phyloP scores from a whole-genome alignment of 2,888 invertebrate species.

The Drosophila neonasuta region DNA sequence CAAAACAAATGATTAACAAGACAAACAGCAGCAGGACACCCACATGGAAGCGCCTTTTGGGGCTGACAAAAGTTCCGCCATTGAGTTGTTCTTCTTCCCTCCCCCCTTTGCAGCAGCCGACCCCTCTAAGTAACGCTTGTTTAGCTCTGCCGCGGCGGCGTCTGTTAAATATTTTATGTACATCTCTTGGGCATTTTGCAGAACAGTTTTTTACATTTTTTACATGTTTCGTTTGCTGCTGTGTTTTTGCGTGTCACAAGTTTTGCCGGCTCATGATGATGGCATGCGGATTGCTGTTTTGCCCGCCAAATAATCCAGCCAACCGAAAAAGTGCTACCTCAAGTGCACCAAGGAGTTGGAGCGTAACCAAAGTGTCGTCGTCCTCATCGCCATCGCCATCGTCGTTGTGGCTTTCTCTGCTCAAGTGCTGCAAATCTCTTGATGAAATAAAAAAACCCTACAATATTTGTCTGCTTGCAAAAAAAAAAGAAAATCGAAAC shows the following conservation, averaged over 20 bases:
- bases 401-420: slow-evolving; percentile 44
- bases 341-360: slow-evolving; percentile 63
- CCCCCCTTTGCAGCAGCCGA: neutral
- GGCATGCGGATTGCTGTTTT: slow-evolving; percentile 54
- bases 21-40: slow-evolving; percentile 39
- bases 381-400: neutral
- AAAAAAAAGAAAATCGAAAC: slow-evolving; percentile 6
- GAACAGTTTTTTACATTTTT: slow-evolving; percentile 67
- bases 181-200: slow-evolving; percentile 79
- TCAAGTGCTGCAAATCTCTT: slow-evolving; percentile 74
- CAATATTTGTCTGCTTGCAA: slow-evolving; percentile 58
- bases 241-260: slow-evolving; percentile 49
- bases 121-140: neutral
- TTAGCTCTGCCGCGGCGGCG: slow-evolving; percentile 30
- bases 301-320: slow-evolving; percentile 71
- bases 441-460: slow-evolving; percentile 73
- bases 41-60: slow-evolving; percentile 40
- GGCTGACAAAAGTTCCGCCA: slow-evolving; percentile 35
- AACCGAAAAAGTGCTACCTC: slow-evolving; percentile 58
- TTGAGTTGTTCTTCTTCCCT: neutral
- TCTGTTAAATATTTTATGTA: slow-evolving; percentile 82
- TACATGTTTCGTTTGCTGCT: slow-evolving; percentile 37
- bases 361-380: slow-evolving; percentile 72
- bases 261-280: slow-evolving; percentile 63
- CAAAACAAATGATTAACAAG: slow-evolving; percentile 70